Percentiles rank a stretch among this genome's conserved stretches.
phyloP scores from a whole-genome alignment of 2,888 invertebrate species.

The Pterobdella sp. region DNA sequence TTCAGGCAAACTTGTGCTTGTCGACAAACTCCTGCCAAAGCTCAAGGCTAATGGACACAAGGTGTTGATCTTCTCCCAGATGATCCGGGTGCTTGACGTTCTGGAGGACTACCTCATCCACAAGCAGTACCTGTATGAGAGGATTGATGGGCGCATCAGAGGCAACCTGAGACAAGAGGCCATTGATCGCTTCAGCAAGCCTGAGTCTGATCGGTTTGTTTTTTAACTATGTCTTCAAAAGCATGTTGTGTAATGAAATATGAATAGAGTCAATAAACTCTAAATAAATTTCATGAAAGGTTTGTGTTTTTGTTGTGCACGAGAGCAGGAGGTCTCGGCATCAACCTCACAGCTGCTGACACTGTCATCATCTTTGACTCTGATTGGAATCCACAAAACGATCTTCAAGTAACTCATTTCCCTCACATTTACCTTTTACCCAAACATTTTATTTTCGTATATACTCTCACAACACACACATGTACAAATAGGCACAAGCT shows the following conservation, averaged over 20 bases:
- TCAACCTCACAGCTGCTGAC: conserved; percentile 96
- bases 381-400: conserved; percentile 99
- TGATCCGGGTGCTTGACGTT: conserved; percentile 92
- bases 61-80: conserved; percentile 91
- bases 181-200: conserved; percentile 96
- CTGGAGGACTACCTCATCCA: conserved; percentile 92
- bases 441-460: not conserved
- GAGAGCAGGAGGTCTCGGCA: conserved; percentile 95
- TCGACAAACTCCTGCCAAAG: conserved; percentile 93
- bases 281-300: too few relatives aligned
- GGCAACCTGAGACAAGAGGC: conserved; percentile 96
- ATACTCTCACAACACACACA: not conserved
- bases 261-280: too few relatives aligned
- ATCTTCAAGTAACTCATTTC: conserved; percentile 61
- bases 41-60: conserved; percentile 90
- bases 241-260: too few relatives aligned
- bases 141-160: conserved; percentile 93
- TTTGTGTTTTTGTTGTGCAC: conserved; percentile 95
- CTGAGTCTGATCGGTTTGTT: conserved; percentile 89
- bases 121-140: conserved; percentile 87
- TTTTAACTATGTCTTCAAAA: conserved; percentile 94
- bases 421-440: not conserved
- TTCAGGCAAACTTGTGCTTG: conserved; percentile 96
- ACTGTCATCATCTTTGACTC: conserved; percentile 99
- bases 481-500: conserved; percentile 67